Evolutionary conservation across 2,888 invertebrate genomes (phyloP), one percentile per base, ranked within the genome.

Genomic region (Oligia fasciuncula): DNA sequence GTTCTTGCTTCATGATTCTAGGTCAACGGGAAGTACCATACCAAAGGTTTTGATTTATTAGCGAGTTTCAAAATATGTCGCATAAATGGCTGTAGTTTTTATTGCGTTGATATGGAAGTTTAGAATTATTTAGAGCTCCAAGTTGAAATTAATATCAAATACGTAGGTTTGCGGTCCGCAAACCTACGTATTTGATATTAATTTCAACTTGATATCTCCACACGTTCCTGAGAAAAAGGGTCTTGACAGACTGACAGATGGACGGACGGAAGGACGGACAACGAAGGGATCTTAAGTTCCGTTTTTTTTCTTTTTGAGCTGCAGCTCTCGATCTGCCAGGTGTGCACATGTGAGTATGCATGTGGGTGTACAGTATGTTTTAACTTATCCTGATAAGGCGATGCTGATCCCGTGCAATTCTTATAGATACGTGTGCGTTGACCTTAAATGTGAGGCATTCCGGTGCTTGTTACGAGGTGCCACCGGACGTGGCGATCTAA

Each of bases 401-500:
- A n/a, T n/a, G 11, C n/a, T 19, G 23, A 43, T 40, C 66, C 65
- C 23, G 23, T 66, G 23, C 13, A 40, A 1, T 40, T 6, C 6
- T 66, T 23, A 23, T 40, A 65, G 40, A 0, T 40, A 40, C 6
- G 43, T 71, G 60, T 11, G 62, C n/a, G 71, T 17, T 71, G 62
- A 60, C 71, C 71, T 62, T 84, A 89, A 89, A 84, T 84, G 81
- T 84, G 29, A 85, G 83, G 79, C 73, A 77, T 85, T 89, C 79
- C 79, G 79, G 76, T 81, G 87, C 87, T 89, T 85, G 85, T 85
- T 90, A 83, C 76, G 76, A 66, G 71, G 77, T 78, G 74, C 51
- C 76, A 29, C 70, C 76, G 76, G 76, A 77, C 71, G 77, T 66
- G 76, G 63, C 70, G 54, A 81, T 79, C 72, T 85, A 86, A 86